Evolutionary conservation across 2,888 invertebrate genomes (phyloP).

Genomic region (Scelioninae gen. 2): DNA sequence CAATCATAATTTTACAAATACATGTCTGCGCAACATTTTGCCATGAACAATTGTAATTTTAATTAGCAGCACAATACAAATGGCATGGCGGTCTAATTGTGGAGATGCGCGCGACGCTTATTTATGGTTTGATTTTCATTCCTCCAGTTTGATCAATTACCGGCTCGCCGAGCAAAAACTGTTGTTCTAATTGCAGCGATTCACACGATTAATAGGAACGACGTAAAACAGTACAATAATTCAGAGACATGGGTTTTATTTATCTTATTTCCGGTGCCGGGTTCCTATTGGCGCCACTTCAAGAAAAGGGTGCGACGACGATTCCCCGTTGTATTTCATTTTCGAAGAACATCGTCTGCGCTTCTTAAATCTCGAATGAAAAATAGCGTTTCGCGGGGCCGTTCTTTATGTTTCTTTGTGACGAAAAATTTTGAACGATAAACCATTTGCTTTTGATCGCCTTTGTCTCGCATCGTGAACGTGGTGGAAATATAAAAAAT

Average conservation of each 20-base stretch:
- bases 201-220: background rate
- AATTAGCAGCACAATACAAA: no score
- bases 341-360: slow-evolving; percentile 28
- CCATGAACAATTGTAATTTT: no score
- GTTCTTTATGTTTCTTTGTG: background rate
- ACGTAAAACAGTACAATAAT: background rate
- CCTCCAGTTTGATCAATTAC: no score
- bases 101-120: no score
- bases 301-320: slow-evolving; percentile 41
- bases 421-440: no score
- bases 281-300: slow-evolving; percentile 38
- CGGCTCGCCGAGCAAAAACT: no score
- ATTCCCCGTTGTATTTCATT: slow-evolving; percentile 33
- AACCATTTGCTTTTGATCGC: no score
- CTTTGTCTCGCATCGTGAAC: background rate
- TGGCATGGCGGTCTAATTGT: no score
- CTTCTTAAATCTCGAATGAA: slow-evolving; percentile 33
- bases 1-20: no score
- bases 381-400: slow-evolving; percentile 12
- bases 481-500: no score
- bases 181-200: no score
- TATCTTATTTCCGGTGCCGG: slow-evolving; percentile 29
- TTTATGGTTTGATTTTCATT: background rate
- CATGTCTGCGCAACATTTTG: no score
- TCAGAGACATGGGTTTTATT: slow-evolving; percentile 11